Conservation (phyloP, 2,113 vertebrate species). For the Anarrhichthys ocellatus region DNA sequence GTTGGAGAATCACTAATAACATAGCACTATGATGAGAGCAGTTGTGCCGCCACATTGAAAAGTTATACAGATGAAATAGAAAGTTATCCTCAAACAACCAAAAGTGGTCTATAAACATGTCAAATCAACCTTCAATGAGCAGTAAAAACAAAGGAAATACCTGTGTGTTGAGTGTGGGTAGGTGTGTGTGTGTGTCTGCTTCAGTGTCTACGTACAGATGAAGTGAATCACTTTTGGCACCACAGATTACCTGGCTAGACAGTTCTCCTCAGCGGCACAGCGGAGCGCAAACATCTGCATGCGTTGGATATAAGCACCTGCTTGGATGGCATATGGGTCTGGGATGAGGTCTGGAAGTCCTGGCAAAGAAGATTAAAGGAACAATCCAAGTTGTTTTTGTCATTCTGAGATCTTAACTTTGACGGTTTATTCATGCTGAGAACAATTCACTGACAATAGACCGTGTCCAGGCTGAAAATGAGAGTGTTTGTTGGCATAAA, state of each 20-base stretch:
- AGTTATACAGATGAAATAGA: not conserved
- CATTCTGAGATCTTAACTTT: conserved; percentile 1
- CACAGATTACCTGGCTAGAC: conserved; percentile 83
- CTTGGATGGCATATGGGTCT: conserved; percentile 87
- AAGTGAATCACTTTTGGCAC: conserved; percentile 60
- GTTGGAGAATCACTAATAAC: conserved; percentile 48
- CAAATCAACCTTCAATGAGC: not conserved
- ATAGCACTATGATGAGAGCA: conserved; percentile 35
- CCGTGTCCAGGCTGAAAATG: not conserved
- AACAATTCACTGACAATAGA: conserved; percentile 11
- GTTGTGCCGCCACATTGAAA: conserved; percentile 6
- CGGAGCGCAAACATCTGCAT: conserved; percentile 87
- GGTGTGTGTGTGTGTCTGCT: conserved; percentile 1
- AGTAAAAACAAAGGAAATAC: conserved; percentile 40
- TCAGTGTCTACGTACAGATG: conserved; percentile 33
- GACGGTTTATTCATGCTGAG: not conserved
- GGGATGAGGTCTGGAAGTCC: conserved; percentile 88
- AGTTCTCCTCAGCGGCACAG: conserved; percentile 89
- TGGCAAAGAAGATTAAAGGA: conserved; percentile 52
- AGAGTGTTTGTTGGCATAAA: conserved; percentile 46
- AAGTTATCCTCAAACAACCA: conserved; percentile 9
- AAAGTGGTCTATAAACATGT: not conserved
- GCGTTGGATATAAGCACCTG: conserved; percentile 86
- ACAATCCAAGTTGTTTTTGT: conserved; percentile 15
- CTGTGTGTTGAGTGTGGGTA: conserved; percentile 3